Base-by-base conservation (phyloP, 1,140 invertebrate genomes). In the Dendrolimus punctatus region DNA sequence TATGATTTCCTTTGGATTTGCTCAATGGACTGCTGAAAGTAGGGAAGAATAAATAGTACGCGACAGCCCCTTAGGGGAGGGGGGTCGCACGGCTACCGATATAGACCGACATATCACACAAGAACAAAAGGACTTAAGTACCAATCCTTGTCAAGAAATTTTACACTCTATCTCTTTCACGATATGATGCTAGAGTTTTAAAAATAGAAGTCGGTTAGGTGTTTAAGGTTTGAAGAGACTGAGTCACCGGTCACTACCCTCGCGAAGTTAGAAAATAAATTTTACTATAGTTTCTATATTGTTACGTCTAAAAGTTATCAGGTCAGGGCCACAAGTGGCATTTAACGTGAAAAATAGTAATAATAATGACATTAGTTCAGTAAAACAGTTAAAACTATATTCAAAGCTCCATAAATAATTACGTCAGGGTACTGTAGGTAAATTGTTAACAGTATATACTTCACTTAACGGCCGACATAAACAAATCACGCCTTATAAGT, bases 201-300 rank as follows among this genome's bases (percentile, higher is more conserved):
- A 8, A 37, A 8, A 57, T 39, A 44, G 47, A 39, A 8, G 48
- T 42, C 5, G 39, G 43, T 23, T 23, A 23, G 23, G 23, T 37
- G 39, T 42, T 56, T 51, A 39, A 8, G 8, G 37, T n/a, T 41
- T 6, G 44, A 9, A 1, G 5, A 23, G 23, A 46, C 45, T 64
- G 62, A 64, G 47, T 64, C 62, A 64, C 47, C 62, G 62, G 62
- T 64, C 62, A 55, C 62, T 64, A 64, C 62, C 62, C 58, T 57
- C 44, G 53, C 44, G 51, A 53, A 53, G 62, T 64, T 60, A 53
- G 60, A 62, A 64, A 64, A 60, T 64, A 64, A 55, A 58, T 60
- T 63, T 59, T 57, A 51, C 23, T 23, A 23, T 23, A 23, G 3
- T 23, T 23, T 3, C 23, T 23, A 23, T 23, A 2, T 23, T 23